Percentiles rank a stretch among this genome's conserved stretches.
phyloP scores from a whole-genome alignment of 2,888 invertebrate species.

The Pammene aurita region DNA sequence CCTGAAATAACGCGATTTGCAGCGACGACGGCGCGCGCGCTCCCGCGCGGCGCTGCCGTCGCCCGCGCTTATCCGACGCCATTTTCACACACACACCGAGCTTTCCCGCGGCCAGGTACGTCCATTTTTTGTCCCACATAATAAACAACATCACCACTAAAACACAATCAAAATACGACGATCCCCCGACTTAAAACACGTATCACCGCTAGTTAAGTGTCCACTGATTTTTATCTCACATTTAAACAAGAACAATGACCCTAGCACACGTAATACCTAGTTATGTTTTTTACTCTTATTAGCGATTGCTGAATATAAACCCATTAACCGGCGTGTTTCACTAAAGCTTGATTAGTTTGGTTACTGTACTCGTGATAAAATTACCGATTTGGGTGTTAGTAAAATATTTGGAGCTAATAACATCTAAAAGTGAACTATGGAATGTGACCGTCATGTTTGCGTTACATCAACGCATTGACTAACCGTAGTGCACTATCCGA shows the following conservation, averaged over 20 bases:
- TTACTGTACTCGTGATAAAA: slow-evolving; percentile 48
- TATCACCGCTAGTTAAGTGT: slow-evolving; percentile 44
- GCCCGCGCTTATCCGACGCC: slow-evolving; percentile 73
- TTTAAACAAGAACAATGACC: slow-evolving; percentile 73
- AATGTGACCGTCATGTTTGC: slow-evolving; percentile 82
- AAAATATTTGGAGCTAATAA: slow-evolving; percentile 64
- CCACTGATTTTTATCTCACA: slow-evolving; percentile 45
- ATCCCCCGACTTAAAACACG: slow-evolving; percentile 21
- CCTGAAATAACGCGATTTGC: slow-evolving; percentile 82
- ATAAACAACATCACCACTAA: slow-evolving; percentile 26
- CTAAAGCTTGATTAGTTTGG: slow-evolving; percentile 50
- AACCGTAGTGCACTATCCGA: slow-evolving; percentile 59
- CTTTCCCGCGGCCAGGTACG: slow-evolving; percentile 80
- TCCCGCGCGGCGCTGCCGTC: slow-evolving; percentile 72
- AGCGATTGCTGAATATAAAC: slow-evolving; percentile 65
- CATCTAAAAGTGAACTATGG: slow-evolving; percentile 75
- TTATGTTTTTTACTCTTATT: slow-evolving; percentile 78
- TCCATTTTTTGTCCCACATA: slow-evolving; percentile 48
- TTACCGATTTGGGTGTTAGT: slow-evolving; percentile 48
- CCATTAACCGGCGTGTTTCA: slow-evolving; percentile 51
- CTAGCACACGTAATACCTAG: slow-evolving; percentile 74
- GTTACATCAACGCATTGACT: slow-evolving; percentile 77
- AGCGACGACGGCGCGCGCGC: slow-evolving; percentile 62
- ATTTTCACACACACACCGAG: slow-evolving; percentile 79
- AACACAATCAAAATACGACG: slow-evolving; percentile 34